Conservation (phyloP, 2,797 vertebrate genomes). For the Ceyx erithaca region DNA sequence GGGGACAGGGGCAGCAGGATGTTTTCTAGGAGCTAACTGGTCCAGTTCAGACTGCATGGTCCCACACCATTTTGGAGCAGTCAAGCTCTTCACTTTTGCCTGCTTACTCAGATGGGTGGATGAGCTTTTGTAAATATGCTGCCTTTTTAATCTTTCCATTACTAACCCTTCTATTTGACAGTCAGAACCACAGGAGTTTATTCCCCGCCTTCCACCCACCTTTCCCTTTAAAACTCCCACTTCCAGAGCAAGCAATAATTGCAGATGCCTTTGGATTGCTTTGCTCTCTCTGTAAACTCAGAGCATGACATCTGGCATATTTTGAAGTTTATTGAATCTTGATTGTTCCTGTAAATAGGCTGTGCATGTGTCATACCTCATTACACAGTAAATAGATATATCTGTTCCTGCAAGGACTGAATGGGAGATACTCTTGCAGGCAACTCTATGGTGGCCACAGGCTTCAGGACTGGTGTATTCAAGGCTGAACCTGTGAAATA, state of each 20-base stretch:
- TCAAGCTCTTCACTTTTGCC: background rate
- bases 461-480: background rate
- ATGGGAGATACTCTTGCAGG: background rate
- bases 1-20: background rate
- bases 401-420: background rate
- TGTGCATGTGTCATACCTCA: background rate
- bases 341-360: background rate
- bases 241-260: background rate
- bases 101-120: slow-evolving; percentile 30
- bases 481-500: background rate
- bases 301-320: slow-evolving; percentile 45
- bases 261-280: slow-evolving; percentile 6
- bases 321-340: slow-evolving; percentile 41
- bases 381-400: background rate
- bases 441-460: background rate
- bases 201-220: slow-evolving; percentile 1
- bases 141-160: slow-evolving; percentile 14
- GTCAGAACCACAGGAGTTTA: background rate
- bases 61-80: background rate
- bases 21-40: background rate
- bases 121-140: slow-evolving; percentile 14
- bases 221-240: slow-evolving; percentile 11
- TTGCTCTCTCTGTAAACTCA: slow-evolving; percentile 1
- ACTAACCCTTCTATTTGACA: slow-evolving; percentile 17
- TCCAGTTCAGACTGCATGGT: background rate